phyloP scores from a whole-genome alignment of 2,888 invertebrate species.

The Torymus tubicola region DNA sequence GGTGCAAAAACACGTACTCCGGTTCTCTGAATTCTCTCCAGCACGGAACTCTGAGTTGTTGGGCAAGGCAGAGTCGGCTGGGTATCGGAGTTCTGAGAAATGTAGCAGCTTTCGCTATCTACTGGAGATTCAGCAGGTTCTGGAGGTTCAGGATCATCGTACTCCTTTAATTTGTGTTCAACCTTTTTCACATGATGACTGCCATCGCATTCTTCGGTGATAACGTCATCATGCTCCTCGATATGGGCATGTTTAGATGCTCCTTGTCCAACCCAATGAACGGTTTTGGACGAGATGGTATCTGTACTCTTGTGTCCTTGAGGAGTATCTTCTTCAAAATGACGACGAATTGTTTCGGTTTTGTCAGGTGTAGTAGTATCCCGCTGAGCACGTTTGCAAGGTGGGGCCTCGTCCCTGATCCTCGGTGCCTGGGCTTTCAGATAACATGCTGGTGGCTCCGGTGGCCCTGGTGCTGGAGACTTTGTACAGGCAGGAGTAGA shows the following conservation, averaged over 20 bases:
- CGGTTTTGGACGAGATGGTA: constrained; percentile 72
- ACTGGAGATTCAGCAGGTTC: constrained; percentile 32
- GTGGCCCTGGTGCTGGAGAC: constrained; percentile 85
- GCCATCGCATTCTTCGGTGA: constrained; percentile 63
- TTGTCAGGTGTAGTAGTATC: constrained; percentile 63
- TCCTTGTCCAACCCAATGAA: constrained; percentile 75
- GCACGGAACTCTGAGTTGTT: constrained; percentile 59
- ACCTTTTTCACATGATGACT: constrained; percentile 60
- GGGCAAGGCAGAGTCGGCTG: constrained; percentile 68
- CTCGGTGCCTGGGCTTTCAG: constrained; percentile 82
- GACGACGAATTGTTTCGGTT: constrained; percentile 70
- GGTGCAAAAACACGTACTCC: constrained; percentile 69
- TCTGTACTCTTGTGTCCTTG: constrained; percentile 69
- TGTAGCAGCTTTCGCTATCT: constrained; percentile 63
- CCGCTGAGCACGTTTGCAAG: constrained; percentile 62
- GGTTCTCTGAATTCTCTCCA: constrained; percentile 67
- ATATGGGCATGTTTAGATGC: constrained; percentile 58
- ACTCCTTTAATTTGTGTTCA: constrained; percentile 65
- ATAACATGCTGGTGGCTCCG: constrained; percentile 73
- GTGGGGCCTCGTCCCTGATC: constrained; percentile 78
- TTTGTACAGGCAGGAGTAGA: constrained; percentile 77
- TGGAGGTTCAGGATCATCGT: constrained; percentile 63
- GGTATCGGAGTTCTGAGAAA: constrained; percentile 63
- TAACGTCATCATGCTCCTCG: constrained; percentile 73
- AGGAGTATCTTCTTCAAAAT: constrained; percentile 73